A percentile compares a stretch with the other conserved stretches of the same genome.
These are phyloP conservation scores for Nebria brevicollis DNA, from an alignment of 2,888 invertebrate species.

Conservation along the genomic window DNA sequence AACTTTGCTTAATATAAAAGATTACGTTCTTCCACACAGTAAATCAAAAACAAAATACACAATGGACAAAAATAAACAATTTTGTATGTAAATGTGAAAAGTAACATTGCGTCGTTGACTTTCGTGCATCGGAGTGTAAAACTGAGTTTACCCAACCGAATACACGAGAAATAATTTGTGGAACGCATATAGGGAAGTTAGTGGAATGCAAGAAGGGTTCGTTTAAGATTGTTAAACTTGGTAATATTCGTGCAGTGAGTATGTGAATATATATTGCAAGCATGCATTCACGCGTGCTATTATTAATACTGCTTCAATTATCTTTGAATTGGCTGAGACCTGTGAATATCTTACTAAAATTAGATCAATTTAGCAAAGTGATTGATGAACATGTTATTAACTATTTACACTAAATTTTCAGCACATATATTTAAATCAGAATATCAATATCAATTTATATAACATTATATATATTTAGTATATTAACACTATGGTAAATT, in stretches of 20 bases:
- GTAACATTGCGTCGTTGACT: neutral
- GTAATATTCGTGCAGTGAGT: neutral
- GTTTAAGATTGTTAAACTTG: slow-evolving; percentile 38
- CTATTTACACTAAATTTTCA: neutral
- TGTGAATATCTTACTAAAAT: slow-evolving; percentile 41
- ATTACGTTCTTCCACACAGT: too few species aligned
- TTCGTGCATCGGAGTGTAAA: neutral
- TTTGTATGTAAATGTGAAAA: too few species aligned
- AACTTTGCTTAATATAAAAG: neutral
- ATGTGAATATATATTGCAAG: slow-evolving; percentile 29
- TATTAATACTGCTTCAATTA: slow-evolving; percentile 40
- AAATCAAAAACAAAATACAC: too few species aligned
- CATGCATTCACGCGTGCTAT: slow-evolving; percentile 35
- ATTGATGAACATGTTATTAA: slow-evolving; percentile 28
- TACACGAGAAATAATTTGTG: neutral
- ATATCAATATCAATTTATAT: neutral
- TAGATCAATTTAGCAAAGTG: slow-evolving; percentile 33
- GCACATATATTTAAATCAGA: neutral
- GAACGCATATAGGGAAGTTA: neutral
- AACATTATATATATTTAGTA: too few species aligned
- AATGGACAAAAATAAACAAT: too few species aligned
- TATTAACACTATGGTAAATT: too few species aligned
- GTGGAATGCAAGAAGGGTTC: neutral
- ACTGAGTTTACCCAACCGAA: neutral
- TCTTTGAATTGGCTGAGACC: slow-evolving; percentile 23